Conservation (phyloP, 2,888 invertebrate genomes). For the Plutella xylostella region DNA sequence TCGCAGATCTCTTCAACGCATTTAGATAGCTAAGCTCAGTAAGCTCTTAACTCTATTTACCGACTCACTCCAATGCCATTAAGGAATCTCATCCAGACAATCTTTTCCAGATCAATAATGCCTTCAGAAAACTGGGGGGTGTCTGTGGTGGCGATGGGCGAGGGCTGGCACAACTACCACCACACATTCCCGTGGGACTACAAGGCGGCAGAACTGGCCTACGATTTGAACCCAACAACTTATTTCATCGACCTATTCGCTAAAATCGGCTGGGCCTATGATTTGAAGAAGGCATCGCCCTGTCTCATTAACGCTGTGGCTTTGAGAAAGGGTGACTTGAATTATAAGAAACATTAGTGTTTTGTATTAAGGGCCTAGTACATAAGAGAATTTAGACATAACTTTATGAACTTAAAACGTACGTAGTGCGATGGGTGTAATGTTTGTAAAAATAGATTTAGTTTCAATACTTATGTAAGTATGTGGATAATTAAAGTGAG, state of each 20-base stretch:
- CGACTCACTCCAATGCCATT: not conserved
- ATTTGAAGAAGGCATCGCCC: constrained; percentile 75
- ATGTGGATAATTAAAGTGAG: no score
- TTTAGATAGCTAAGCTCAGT: no score
- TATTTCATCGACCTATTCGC: constrained; percentile 77
- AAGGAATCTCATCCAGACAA: not conserved
- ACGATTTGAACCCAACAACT: constrained; percentile 77
- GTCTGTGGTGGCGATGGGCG: constrained; percentile 79
- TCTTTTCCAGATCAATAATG: constrained; percentile 74
- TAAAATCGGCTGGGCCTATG: constrained; percentile 81
- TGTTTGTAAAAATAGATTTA: no score
- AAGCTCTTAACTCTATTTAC: no score
- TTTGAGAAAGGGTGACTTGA: constrained; percentile 62
- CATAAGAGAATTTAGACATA: no score
- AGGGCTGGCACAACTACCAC: constrained; percentile 96
- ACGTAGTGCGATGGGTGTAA: no score
- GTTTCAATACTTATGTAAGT: no score
- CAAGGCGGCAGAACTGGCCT: constrained; percentile 88
- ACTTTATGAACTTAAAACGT: no score
- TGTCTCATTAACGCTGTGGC: constrained; percentile 61
- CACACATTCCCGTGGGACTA: constrained; percentile 96
- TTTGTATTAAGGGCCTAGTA: not conserved
- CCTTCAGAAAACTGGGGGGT: constrained; percentile 83
- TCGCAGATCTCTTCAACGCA: not conserved
- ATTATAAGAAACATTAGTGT: not conserved